Base-by-base conservation (phyloP, 2,888 invertebrate genomes). In the Aleiodes leptofemur region DNA sequence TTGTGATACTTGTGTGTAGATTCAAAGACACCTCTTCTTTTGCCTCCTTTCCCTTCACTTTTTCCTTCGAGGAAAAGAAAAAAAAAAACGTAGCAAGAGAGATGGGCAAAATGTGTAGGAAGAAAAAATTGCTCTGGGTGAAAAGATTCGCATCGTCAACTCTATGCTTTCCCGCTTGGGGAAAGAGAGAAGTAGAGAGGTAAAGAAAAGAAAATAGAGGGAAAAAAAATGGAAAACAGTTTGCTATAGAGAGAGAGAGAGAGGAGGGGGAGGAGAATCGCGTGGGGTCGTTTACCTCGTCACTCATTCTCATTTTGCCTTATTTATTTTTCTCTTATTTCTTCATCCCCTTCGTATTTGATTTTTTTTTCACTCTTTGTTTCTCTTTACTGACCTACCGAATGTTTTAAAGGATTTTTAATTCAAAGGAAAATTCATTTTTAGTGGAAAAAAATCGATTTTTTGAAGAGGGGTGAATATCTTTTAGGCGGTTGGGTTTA, bases 111-210 rank as follows among this genome's bases (percentile, higher is more conserved):
- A 64, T 43, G 64, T 64, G 64, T 4, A 38, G 43, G 13, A 64
- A 7, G n/a, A 64, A 64, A 64, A 64, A 64, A 64, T 64, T 43
- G 64, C 64, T 48, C 43, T 64, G 64, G 64, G 64, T 69, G 73
- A 73, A 73, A 73, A 73, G 73, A 69, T 73, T 73, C 69, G 73
- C 69, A 59, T 69, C 69, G 73, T 73, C 73, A 73, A 73, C 73
- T 73, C 59, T 69, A 73, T 69, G 69, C 69, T 73, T 73, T 73
- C 59, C 53, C 73, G 73, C 68, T 72, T 72, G 61, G 64, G 38
- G 43, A 23, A 55, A 73, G 68, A 73, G 69, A 51, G 57, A 69
- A 59, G 50, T 34, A 57, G 57, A 23, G 29, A 56, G 64, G 51
- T 29, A 57, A 66, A 72, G 53, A 64, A 59, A 64, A 64, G 7